Conservation (phyloP, 1,140 invertebrate species). For the Diuraphis noxia region DNA sequence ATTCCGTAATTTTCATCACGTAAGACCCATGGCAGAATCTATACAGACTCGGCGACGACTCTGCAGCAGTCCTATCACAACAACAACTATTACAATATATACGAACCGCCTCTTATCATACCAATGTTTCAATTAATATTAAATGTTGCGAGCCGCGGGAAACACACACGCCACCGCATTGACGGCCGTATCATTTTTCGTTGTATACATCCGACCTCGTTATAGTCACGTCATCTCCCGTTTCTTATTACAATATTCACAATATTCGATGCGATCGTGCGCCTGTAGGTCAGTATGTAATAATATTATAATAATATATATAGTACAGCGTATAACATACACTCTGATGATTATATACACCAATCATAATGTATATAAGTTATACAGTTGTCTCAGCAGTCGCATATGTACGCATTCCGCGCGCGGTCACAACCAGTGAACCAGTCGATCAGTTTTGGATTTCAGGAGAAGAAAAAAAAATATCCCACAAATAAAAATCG, state of each 20-base stretch:
- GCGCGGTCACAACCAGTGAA: neutral
- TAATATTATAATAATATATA: too few species aligned
- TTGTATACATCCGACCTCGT: constrained; percentile 2
- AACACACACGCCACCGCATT: neutral
- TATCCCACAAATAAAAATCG: neutral
- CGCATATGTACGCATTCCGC: too few species aligned
- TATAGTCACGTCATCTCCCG: neutral
- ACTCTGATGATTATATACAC: neutral
- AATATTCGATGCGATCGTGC: neutral
- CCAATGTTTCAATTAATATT: neutral
- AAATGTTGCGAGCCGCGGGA: neutral
- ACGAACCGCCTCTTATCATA: constrained; percentile 8
- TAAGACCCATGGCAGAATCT: neutral
- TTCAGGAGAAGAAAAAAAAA: neutral
- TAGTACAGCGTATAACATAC: neutral
- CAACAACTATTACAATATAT: too few species aligned
- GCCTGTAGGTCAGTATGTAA: neutral
- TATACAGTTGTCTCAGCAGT: neutral
- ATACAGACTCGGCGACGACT: neutral
- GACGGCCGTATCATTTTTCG: neutral
- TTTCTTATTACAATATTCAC: constrained; percentile 11
- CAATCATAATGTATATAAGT: neutral
- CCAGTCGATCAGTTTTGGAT: neutral
- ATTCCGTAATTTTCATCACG: neutral
- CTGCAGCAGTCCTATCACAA: neutral